Base-by-base conservation (phyloP, 35 echinoderm and acorn worm species). In the Holothuria glaberrima region DNA sequence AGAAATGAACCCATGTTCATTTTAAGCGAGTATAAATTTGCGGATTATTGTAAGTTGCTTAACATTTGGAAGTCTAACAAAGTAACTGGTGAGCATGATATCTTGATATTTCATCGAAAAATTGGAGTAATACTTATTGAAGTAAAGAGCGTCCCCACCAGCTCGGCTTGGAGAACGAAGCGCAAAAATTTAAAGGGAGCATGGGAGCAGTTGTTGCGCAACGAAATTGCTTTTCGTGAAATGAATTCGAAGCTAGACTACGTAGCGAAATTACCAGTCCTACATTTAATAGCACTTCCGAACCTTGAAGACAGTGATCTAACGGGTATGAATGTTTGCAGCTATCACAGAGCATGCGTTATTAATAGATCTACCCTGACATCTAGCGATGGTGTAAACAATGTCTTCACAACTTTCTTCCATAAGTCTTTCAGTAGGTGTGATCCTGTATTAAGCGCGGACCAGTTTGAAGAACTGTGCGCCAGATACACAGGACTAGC, bases 11-110 rank as follows among this genome's bases (percentile, higher is more conserved):
- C 80, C 16, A 90, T 90, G 88, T 80, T 90, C 45, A 90, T 90
- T 18, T 68, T 90, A 66, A 90, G 88, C 59, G 88, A 90, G 60
- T 90, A 90, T 36, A 90, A 90, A 57, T 90, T 90, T 62, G n/a
- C 50, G 31, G 46, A 67, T 81, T 90, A 90, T 38, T 80, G 71
- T 44, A 90, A 90, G 31, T 50, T 77, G 12, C 30, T 45, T 2
- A 65, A 90, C 32, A 26, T 38, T 69, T 20, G 45, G 48, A 88
- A 90, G 21, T 33, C 50, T 25, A 62, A n/a, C 56, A 81, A 90
- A 36, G 16, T 90, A 32, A 62, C 17, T 25, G 88, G 88, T 6
- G 88, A 90, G 28, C 88, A 90, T 50, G 88, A 90, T 66, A 6
- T 90, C 32, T 31, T 90, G n/a, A 90, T 90, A 14, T 80, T 90